These are phyloP conservation scores for Cottoperca gobio DNA, from an alignment of 2,797 vertebrate species.

Conservation along the genomic window DNA sequence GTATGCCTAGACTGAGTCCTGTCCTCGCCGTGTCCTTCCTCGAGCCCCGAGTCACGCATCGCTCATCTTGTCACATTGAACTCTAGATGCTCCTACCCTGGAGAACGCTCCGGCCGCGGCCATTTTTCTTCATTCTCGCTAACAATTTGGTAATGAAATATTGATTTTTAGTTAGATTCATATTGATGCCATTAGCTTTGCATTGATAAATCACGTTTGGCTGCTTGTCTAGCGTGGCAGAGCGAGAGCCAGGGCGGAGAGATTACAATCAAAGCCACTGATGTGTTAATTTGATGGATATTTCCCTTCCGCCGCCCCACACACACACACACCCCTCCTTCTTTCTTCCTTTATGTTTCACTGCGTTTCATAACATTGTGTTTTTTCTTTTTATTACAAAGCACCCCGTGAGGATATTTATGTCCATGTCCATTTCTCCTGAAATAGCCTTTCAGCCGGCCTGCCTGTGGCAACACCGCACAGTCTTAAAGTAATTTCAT, in stretches of 20 bases:
- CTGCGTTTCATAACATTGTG: constrained; percentile 83
- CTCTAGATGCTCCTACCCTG: constrained; percentile 99
- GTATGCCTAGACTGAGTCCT: constrained; percentile 91
- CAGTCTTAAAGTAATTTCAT: constrained; percentile 78
- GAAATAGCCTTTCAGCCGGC: constrained; percentile 80
- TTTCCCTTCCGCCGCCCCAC: constrained; percentile 83
- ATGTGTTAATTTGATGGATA: constrained; percentile 99
- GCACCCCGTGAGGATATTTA: constrained; percentile 84
- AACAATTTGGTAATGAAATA: constrained; percentile 99
- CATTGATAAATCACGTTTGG: constrained; percentile 98
- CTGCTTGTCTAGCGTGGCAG: constrained; percentile 80
- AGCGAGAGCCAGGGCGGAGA: constrained; percentile 88
- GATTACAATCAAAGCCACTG: constrained; percentile 99
- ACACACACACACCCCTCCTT: constrained; percentile 57
- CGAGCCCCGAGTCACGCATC: constrained; percentile 94
- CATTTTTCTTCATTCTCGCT: constrained; percentile 99
- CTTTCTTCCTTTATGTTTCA: constrained; percentile 88
- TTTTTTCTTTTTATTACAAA: constrained; percentile 79
- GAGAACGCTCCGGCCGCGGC: constrained; percentile 94
- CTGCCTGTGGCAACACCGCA: constrained; percentile 75
- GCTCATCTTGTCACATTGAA: constrained; percentile 99
- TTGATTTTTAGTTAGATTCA: constrained; percentile 99
- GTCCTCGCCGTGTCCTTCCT: constrained; percentile 97
- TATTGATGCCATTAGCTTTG: constrained; percentile 99
- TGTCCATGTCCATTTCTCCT: constrained; percentile 83